Evolutionary conservation across 2,888 invertebrate species (phyloP).

Genomic region (Phorcus lineatus): DNA sequence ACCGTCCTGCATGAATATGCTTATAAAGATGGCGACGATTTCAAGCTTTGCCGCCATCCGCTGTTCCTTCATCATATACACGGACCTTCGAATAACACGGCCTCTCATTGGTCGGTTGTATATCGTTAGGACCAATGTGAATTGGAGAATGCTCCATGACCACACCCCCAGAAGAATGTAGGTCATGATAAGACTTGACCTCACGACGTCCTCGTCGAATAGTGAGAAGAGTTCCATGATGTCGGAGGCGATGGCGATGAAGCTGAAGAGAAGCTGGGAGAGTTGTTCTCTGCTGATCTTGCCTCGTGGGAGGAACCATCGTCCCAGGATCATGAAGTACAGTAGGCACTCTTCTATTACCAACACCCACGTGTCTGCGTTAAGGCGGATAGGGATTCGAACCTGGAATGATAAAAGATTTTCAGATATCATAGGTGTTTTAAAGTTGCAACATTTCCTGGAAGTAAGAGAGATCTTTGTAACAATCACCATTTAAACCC

Average conservation of each 20-base stretch:
- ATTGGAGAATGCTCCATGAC: conserved; percentile 71
- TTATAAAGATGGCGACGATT: conserved; percentile 32
- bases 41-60: not conserved
- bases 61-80: not conserved
- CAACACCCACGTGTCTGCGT: conserved; percentile 47
- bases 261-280: conserved; percentile 68
- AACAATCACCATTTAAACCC: no score
- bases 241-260: conserved; percentile 70
- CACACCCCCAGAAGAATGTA: conserved; percentile 65
- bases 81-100: not conserved
- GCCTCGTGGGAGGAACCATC: conserved; percentile 48
- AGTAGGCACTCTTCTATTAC: conserved; percentile 50
- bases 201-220: conserved; percentile 54
- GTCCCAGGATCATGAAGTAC: conserved; percentile 44
- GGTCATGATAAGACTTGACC: conserved; percentile 63
- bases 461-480: no score
- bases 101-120: conserved; percentile 17
- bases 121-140: conserved; percentile 63
- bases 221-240: conserved; percentile 59
- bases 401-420: not conserved
- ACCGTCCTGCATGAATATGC: conserved; percentile 54
- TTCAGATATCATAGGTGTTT: no score
- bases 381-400: conserved; percentile 18
- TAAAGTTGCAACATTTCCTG: no score
- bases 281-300: conserved; percentile 65